phyloP scores from a whole-genome alignment of 2,113 vertebrate genomes.

The Tautogolabrus adspersus region DNA sequence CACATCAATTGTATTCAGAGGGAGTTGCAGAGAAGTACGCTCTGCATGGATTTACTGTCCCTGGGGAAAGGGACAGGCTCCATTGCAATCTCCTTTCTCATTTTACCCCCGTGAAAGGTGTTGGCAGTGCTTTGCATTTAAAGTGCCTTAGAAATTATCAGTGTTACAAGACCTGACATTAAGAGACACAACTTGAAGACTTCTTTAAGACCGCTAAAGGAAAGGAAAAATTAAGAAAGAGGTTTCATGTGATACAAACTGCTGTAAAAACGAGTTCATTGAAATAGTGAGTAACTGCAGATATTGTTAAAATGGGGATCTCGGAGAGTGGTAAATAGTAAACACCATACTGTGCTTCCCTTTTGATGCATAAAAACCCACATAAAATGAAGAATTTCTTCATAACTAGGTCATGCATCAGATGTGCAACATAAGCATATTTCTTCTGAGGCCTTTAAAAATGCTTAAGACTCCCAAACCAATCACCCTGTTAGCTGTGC shows the following conservation, averaged over 20 bases:
- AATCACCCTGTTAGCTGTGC: conserved; percentile 6
- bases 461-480: conserved; percentile 36
- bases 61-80: conserved; percentile 46
- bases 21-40: conserved; percentile 36
- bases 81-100: conserved; percentile 60
- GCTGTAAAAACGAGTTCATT: conserved; percentile 51
- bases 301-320: conserved; percentile 38
- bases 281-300: conserved; percentile 12
- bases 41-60: conserved; percentile 57
- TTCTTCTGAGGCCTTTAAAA: conserved; percentile 44
- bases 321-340: conserved; percentile 41
- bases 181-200: conserved; percentile 50
- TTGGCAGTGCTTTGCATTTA: conserved; percentile 69
- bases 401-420: conserved; percentile 57
- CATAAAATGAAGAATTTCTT: conserved; percentile 39
- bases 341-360: conserved; percentile 35
- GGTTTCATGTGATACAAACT: conserved; percentile 32
- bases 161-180: conserved; percentile 56
- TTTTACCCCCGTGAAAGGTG: conserved; percentile 57
- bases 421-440: conserved; percentile 58
- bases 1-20: conserved; percentile 58
- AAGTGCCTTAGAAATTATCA: conserved; percentile 64
- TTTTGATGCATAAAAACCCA: conserved; percentile 45
- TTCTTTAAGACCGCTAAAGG: conserved; percentile 34
- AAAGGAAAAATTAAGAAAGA: conserved; percentile 29